These are phyloP conservation scores for Centrocercus urophasianus DNA, from an alignment of 2,113 vertebrate genomes.

Conservation along the genomic window DNA sequence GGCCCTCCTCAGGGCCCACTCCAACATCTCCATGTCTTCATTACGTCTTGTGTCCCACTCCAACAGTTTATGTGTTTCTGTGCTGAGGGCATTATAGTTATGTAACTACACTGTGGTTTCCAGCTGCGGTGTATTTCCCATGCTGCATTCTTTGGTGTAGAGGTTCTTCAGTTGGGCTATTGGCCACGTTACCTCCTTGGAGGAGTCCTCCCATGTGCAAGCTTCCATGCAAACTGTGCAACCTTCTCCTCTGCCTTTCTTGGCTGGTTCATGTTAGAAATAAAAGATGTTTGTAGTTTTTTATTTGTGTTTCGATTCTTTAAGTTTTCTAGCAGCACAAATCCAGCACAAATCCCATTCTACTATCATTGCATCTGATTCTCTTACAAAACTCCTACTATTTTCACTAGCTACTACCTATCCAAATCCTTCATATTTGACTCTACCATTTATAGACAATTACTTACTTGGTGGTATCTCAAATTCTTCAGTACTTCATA, in stretches of 20 bases:
- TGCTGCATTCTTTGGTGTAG: too few relatives aligned
- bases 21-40: too few relatives aligned
- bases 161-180: too few relatives aligned
- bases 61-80: too few relatives aligned
- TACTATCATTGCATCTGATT: not conserved
- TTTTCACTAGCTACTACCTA: not conserved
- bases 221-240: too few relatives aligned
- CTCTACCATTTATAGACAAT: not conserved
- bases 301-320: not conserved
- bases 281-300: not conserved
- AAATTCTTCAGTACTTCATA: not conserved
- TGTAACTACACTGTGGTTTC: too few relatives aligned
- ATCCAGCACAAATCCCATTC: not conserved
- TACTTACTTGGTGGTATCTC: not conserved
- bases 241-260: not conserved
- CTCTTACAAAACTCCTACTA: not conserved
- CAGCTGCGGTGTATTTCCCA: too few relatives aligned
- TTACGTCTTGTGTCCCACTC: too few relatives aligned
- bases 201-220: too few relatives aligned
- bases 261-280: not conserved
- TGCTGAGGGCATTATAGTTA: too few relatives aligned
- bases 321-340: not conserved
- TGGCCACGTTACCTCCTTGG: too few relatives aligned
- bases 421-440: not conserved
- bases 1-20: too few relatives aligned